Evolutionary conservation across 1,140 invertebrate species (phyloP), one percentile per base, ranked within the genome.

Genomic region (Anastrepha obliqua): DNA sequence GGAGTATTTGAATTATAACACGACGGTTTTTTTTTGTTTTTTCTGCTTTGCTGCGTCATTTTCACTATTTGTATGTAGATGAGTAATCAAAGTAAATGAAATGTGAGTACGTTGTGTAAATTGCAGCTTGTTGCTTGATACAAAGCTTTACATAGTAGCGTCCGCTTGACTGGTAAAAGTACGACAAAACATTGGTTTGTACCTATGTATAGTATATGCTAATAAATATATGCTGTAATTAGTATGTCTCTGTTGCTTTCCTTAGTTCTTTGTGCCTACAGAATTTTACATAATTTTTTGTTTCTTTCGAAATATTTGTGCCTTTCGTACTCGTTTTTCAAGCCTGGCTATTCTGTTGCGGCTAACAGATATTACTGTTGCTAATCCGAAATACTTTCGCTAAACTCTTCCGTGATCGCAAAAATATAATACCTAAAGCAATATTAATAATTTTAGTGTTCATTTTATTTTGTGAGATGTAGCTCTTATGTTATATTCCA

Each of bases 1-100:
- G 67, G 60, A 44, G 67, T 47, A 47, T 44, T 39, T 42, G 17
- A 74, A 74, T 74, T 74, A 74, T 74, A 74, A 74, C 67, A 47
- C 67, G 44, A 44, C 11, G 39, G 13, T 62, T 62, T 62, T 58
- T 62, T 62, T 5, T 62, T 62, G 39, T 74, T 74, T 74, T n/a
- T 44, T 74, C 13, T 74, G 67, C 20, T 67, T 29, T 9, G 64
- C 39, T 70, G 67, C 20, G 67, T 42, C 42, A 29, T 42, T 29
- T 15, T 15, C 11, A 74, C 67, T 5, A 74, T 47, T 9, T 1
- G 39, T 44, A 47, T 29, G 29, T 29, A 29, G 29, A 29, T 74
- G 67, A 44, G 67, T 74, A 74, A 74, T 47, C 67, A 74, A 47
- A 74, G 67, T 44, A 42, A 42, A 42, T 62, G 11, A 17, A 17